A percentile compares a stretch with the other conserved stretches of the same genome.
Conservation (phyloP, 1,140 invertebrate species). For the Drosophila lacteicornis region DNA sequence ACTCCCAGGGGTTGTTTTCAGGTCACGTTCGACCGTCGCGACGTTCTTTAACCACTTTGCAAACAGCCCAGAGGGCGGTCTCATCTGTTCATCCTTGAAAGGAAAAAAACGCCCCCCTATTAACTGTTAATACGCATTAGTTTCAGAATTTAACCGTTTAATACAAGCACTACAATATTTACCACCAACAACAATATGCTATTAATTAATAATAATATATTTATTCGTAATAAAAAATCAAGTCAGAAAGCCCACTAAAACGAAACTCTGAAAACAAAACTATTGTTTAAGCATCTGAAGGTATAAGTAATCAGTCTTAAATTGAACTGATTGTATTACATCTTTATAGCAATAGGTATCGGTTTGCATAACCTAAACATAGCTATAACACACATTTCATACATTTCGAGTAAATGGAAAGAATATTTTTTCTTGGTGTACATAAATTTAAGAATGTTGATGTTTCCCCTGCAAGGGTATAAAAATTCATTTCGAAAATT, state of each 20-base stretch:
- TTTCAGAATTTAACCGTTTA: slow-evolving; percentile 3
- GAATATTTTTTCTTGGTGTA: too few relatives aligned
- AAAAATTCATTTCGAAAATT: not conserved
- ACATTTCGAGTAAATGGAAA: too few relatives aligned
- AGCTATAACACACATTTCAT: too few relatives aligned
- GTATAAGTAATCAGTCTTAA: too few relatives aligned
- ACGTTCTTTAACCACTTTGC: slow-evolving; percentile 43
- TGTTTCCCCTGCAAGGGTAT: not conserved
- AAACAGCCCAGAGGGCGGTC: slow-evolving; percentile 36
- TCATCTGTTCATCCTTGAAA: slow-evolving; percentile 35
- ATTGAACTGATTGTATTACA: too few relatives aligned
- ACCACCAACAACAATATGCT: too few relatives aligned
- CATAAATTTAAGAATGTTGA: too few relatives aligned
- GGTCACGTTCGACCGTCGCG: slow-evolving; percentile 13
- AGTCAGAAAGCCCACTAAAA: too few relatives aligned
- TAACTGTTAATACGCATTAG: slow-evolving; percentile 2
- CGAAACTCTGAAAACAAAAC: not conserved
- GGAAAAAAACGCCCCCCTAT: slow-evolving; percentile 39
- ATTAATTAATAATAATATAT: not conserved
- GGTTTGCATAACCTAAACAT: too few relatives aligned
- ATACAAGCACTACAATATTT: too few relatives aligned
- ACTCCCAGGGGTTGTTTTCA: slow-evolving; percentile 53
- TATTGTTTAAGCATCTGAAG: too few relatives aligned
- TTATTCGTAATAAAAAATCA: not conserved
- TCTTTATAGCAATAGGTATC: too few relatives aligned